phyloP scores from a whole-genome alignment of 1,140 invertebrate species.

The Pseudomyrmex sp. region DNA sequence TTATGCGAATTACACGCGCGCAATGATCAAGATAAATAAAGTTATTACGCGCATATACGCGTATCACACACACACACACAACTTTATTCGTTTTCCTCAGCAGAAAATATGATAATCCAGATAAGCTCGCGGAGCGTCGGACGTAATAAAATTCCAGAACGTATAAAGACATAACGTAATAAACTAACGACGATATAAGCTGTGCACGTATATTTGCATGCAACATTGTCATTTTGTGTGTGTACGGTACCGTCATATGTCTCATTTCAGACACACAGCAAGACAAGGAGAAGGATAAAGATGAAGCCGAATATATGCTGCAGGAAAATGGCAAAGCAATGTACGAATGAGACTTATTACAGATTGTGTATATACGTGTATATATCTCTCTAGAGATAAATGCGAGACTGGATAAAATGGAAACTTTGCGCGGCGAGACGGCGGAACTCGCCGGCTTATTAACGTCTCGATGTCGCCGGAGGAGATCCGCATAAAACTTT shows the following conservation, averaged over 20 bases:
- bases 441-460: constrained; percentile 48
- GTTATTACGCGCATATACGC: no score
- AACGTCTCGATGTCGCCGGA: constrained; percentile 3
- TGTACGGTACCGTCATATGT: constrained; percentile 73
- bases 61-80: neutral
- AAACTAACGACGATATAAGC: constrained; percentile 18
- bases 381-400: constrained; percentile 48
- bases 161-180: neutral
- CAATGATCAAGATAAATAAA: neutral
- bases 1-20: neutral
- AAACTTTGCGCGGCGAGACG: constrained; percentile 6
- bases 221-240: constrained; percentile 53
- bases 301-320: constrained; percentile 82
- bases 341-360: constrained; percentile 79
- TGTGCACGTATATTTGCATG: constrained; percentile 21
- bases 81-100: neutral
- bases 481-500: constrained; percentile 19
- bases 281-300: constrained; percentile 84
- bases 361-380: constrained; percentile 39
- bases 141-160: neutral
- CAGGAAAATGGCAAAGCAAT: constrained; percentile 80
- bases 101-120: constrained; percentile 17
- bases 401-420: constrained; percentile 32
- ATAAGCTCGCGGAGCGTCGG: no score
- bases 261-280: constrained; percentile 82